phyloP scores from a whole-genome alignment of 2,888 invertebrate genomes.

The Noctua pronuba region DNA sequence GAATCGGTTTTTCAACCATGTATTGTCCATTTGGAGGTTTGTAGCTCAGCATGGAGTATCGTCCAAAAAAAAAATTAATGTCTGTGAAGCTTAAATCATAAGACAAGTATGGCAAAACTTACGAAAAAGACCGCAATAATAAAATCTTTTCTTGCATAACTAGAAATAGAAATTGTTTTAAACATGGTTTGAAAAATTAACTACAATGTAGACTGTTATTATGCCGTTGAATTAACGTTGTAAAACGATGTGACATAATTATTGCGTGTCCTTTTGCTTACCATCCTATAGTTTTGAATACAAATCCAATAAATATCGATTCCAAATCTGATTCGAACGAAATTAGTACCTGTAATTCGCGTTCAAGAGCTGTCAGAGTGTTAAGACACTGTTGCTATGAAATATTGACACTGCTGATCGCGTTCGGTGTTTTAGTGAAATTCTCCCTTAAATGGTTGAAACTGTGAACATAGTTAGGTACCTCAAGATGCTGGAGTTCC shows the following conservation, averaged over 20 bases:
- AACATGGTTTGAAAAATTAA: background rate
- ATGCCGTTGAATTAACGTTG: background rate
- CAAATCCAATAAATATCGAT: background rate
- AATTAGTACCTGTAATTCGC: background rate
- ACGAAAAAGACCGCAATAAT: background rate
- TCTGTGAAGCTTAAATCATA: background rate
- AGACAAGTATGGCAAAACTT: background rate
- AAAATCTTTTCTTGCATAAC: background rate
- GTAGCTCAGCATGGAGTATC: no score
- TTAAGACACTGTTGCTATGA: background rate
- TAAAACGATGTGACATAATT: background rate
- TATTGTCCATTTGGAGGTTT: background rate
- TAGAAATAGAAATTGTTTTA: background rate
- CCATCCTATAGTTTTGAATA: background rate
- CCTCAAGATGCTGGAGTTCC: background rate
- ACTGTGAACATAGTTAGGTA: background rate
- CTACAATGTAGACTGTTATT: background rate
- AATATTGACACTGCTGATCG: background rate
- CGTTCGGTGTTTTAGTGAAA: background rate
- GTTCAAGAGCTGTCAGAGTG: background rate
- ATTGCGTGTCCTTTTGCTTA: background rate
- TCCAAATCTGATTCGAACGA: no score
- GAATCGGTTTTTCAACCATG: background rate
- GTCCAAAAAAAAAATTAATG: background rate
- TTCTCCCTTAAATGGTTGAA: background rate